These are phyloP conservation scores for Drosophila setifemur DNA, from an alignment of 1,140 invertebrate species.

Conservation along the genomic window DNA sequence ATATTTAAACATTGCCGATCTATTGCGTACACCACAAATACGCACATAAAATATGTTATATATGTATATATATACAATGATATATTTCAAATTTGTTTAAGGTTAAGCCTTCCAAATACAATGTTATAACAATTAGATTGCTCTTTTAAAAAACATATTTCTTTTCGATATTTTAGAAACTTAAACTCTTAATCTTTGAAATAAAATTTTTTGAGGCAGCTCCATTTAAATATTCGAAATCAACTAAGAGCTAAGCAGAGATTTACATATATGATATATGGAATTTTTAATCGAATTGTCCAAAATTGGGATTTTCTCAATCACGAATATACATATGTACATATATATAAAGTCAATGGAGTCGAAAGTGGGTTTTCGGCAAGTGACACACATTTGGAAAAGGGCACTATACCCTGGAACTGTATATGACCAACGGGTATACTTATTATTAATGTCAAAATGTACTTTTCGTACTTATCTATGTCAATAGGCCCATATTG, in stretches of 20 bases:
- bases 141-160: no score
- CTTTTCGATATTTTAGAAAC: not conserved
- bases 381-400: conserved; percentile 15
- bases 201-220: no score
- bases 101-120: not conserved
- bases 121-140: no score
- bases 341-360: not conserved
- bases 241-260: no score
- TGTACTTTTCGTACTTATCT: conserved; percentile 34
- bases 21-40: conserved; percentile 19
- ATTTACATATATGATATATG: no score
- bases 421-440: conserved; percentile 1
- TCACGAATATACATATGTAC: not conserved
- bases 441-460: conserved; percentile 24
- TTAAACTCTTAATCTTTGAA: no score
- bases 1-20: not conserved
- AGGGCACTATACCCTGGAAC: conserved; percentile 24
- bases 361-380: conserved; percentile 8
- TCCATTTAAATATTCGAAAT: no score
- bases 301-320: not conserved
- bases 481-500: conserved; percentile 47
- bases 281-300: not conserved
- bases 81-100: conserved; percentile 1
- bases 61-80: no score
- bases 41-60: conserved; percentile 8